These are phyloP conservation scores for Philereme vetulata DNA, from an alignment of 2,888 invertebrate species.

Conservation along the genomic window DNA sequence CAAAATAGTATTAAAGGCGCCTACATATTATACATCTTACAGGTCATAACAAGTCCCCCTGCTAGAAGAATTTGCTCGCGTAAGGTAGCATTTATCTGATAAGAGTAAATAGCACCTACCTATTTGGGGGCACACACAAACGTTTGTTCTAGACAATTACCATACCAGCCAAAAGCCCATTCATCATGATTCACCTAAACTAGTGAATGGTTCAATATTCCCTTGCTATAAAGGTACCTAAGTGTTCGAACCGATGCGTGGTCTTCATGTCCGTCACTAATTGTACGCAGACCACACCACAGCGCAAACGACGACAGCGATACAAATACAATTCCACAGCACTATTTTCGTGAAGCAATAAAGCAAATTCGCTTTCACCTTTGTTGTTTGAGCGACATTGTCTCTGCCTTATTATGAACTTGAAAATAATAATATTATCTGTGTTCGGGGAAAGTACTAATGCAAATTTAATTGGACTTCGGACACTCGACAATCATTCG, in stretches of 20 bases:
- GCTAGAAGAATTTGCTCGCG: no score
- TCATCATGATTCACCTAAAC: no score
- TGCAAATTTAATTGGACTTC: constrained; percentile 58
- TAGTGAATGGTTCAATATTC: no score
- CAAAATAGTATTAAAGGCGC: neutral
- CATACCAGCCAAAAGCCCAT: no score
- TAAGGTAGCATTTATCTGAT: no score
- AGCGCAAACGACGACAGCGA: constrained; percentile 27
- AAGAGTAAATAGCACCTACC: no score
- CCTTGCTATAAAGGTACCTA: constrained; percentile 4
- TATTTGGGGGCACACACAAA: no score
- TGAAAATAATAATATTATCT: constrained; percentile 56
- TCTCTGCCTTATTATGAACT: constrained; percentile 56
- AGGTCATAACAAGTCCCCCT: no score
- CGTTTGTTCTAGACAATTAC: no score
- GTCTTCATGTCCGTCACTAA: constrained; percentile 33
- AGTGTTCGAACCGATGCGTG: constrained; percentile 33
- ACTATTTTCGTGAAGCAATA: constrained; percentile 48
- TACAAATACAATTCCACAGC: constrained; percentile 39
- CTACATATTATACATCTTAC: no score
- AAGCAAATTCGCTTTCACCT: constrained; percentile 54
- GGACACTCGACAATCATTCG: constrained; percentile 55
- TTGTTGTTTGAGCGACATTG: constrained; percentile 42
- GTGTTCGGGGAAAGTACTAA: constrained; percentile 64
- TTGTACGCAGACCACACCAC: constrained; percentile 27